Percentiles rank a stretch among this genome's conserved stretches.
phyloP scores from a whole-genome alignment of 2,797 vertebrate genomes.

The Carduelis carduelis region DNA sequence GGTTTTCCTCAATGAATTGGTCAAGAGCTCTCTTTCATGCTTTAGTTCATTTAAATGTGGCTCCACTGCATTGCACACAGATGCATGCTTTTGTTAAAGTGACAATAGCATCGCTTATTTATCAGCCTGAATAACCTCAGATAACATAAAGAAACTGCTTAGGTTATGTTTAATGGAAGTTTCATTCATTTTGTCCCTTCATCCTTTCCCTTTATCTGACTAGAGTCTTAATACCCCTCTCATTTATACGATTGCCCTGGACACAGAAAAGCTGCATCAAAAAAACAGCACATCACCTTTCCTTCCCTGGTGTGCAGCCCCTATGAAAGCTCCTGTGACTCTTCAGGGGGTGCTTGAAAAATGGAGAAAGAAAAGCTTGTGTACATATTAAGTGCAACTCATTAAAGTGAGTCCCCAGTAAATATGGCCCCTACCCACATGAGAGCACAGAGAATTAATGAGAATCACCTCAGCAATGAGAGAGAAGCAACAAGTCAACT shows the following conservation, averaged over 20 bases:
- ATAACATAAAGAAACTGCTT: slow-evolving; percentile 23
- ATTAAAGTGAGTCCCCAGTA: no score
- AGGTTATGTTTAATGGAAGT: slow-evolving; percentile 34
- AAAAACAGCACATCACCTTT: slow-evolving; percentile 18
- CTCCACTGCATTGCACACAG: background rate
- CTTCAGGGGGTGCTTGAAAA: no score
- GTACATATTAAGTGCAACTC: no score
- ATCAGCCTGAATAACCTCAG: slow-evolving; percentile 42
- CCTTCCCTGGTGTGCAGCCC: background rate
- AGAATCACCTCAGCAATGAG: no score
- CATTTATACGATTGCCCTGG: background rate
- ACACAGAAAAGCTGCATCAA: background rate
- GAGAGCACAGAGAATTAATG: no score
- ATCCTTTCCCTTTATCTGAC: slow-evolving; percentile 32
- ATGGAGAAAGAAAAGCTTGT: no score
- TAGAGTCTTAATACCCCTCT: background rate
- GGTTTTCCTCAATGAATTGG: background rate
- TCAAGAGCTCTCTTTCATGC: background rate
- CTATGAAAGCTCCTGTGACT: background rate
- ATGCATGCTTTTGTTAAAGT: slow-evolving; percentile 40
- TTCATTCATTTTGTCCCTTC: slow-evolving; percentile 48
- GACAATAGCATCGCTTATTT: slow-evolving; percentile 28
- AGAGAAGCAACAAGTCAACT: no score
- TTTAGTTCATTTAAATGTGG: background rate
- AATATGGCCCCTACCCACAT: no score